These are phyloP conservation scores for Percopsis transmontana DNA, from an alignment of 2,113 vertebrate genomes.

Conservation along the genomic window DNA sequence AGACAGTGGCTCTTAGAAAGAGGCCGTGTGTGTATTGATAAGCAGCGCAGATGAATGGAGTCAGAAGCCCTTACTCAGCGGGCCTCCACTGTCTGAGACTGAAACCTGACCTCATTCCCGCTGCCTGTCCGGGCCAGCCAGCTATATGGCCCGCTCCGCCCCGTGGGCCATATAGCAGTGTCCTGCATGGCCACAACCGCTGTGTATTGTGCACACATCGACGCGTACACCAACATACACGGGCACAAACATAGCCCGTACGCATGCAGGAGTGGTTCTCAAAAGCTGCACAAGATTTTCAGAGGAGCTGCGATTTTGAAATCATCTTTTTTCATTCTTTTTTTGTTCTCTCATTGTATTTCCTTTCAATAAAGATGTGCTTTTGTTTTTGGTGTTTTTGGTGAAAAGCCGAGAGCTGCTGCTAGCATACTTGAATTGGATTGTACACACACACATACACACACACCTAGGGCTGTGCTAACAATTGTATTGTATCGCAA, in stretches of 20 bases:
- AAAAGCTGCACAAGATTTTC: no score
- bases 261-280: no score
- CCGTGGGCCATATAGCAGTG: conserved; percentile 30
- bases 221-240: not conserved
- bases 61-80: conserved; percentile 70
- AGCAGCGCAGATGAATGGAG: conserved; percentile 53
- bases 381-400: no score
- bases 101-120: conserved; percentile 71
- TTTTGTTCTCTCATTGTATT: no score
- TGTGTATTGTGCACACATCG: conserved; percentile 10
- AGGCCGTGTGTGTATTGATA: conserved; percentile 63
- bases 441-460: not conserved
- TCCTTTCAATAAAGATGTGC: no score
- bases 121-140: conserved; percentile 38
- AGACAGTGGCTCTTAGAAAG: conserved; percentile 26
- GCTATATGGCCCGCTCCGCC: conserved; percentile 45
- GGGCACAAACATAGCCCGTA: not conserved
- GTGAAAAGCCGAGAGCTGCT: no score
- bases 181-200: not conserved
- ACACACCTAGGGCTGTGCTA: not conserved
- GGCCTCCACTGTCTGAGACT: conserved; percentile 60
- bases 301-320: no score
- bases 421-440: not conserved
- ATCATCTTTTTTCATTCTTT: no score
- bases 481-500: no score